Evolutionary conservation across 37 sponge, comb jelly and placozoan genomes (phyloP).

Genomic region (Halichondria panicea): DNA sequence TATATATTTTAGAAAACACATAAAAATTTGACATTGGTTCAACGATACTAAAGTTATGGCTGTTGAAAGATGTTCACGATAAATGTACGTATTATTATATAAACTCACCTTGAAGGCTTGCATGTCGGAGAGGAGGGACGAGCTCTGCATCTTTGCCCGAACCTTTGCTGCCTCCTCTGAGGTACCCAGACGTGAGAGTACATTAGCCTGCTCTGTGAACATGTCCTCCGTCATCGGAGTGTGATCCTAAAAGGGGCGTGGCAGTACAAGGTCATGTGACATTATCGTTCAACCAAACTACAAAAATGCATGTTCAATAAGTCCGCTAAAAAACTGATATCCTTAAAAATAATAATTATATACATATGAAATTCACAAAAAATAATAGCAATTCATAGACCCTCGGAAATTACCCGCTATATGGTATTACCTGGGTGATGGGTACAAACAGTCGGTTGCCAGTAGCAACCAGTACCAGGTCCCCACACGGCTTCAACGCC

Average conservation of each 20-base stretch:
- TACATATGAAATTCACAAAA: neutral
- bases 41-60: conserved; percentile 11
- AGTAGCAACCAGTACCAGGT: conserved; percentile 70
- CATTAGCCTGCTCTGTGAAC: conserved; percentile 79
- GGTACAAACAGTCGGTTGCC: conserved; percentile 80
- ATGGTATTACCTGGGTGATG: conserved; percentile 66
- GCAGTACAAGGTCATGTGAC: no score
- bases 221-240: conserved; percentile 94
- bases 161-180: conserved; percentile 84
- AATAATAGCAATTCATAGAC: neutral
- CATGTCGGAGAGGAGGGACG: conserved; percentile 98
- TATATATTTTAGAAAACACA: neutral
- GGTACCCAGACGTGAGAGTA: conserved; percentile 86
- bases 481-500: conserved; percentile 51
- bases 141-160: conserved; percentile 92
- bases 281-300: no score
- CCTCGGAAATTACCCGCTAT: neutral
- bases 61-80: neutral
- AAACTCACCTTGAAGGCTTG: conserved; percentile 90
- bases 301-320: no score
- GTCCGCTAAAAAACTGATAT: neutral
- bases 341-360: neutral
- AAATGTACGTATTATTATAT: neutral
- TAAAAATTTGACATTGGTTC: conserved; percentile 1
- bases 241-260: conserved; percentile 74